A percentile compares a stretch with the other conserved stretches of the same genome.
Conservation (phyloP, 2,113 vertebrate genomes). For the Periophthalmus modestus region DNA sequence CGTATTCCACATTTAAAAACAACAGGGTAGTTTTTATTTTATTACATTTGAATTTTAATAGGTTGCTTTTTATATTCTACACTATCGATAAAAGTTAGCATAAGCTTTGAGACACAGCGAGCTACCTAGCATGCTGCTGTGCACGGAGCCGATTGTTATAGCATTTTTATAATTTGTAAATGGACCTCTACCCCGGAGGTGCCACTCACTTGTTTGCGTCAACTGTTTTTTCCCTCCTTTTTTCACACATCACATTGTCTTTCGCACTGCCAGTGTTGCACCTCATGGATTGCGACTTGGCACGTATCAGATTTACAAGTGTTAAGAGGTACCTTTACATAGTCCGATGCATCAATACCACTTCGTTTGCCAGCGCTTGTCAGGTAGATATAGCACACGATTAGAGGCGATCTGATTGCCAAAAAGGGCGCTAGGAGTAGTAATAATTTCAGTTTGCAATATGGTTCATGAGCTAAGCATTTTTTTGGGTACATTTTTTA, state of each 20-base stretch:
- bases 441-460: not conserved
- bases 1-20: no score
- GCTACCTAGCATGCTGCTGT: no score
- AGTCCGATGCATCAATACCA: not conserved
- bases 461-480: not conserved
- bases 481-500: not conserved
- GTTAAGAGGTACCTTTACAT: constrained; percentile 6
- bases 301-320: constrained; percentile 8
- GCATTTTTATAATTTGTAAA: no score
- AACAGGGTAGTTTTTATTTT: no score
- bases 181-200: not conserved
- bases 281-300: constrained; percentile 31
- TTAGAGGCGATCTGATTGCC: not conserved
- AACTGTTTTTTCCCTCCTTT: not conserved
- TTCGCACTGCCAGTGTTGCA: constrained; percentile 18
- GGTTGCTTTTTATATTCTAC: no score
- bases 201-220: constrained; percentile 15
- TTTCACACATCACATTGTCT: constrained; percentile 24
- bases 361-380: not conserved
- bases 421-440: not conserved
- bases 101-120: no score
- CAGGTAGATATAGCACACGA: not conserved
- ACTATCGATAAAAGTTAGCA: no score
- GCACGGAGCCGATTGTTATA: no score
- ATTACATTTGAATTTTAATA: no score